These are phyloP conservation scores for Poecilobothrus nobilitatus DNA, from an alignment of 2,888 invertebrate species.

Conservation along the genomic window DNA sequence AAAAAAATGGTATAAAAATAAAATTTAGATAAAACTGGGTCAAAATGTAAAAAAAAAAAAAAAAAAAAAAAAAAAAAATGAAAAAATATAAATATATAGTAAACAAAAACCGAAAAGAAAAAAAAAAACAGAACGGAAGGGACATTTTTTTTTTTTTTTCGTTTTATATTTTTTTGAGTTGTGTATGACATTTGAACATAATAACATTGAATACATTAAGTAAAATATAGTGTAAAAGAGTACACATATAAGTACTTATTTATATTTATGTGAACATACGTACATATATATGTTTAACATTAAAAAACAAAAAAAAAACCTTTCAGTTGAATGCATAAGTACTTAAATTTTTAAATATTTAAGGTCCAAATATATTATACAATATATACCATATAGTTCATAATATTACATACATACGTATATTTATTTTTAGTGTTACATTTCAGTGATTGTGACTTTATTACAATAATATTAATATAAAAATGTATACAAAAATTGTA, in stretches of 20 bases:
- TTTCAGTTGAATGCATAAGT: not conserved
- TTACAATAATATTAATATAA: not conserved
- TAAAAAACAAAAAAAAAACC: not conserved
- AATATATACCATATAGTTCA: no score
- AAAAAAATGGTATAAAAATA: not conserved
- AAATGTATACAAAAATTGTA: no score
- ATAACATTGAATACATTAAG: not conserved
- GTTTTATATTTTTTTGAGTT: no score
- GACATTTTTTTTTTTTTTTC: not conserved
- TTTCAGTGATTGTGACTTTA: not conserved
- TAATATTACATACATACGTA: no score
- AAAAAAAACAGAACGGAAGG: conserved; percentile 1
- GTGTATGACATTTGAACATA: not conserved
- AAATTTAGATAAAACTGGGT: not conserved
- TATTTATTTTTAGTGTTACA: not conserved
- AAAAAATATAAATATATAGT: not conserved
- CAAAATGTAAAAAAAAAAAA: not conserved
- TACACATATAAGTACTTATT: not conserved
- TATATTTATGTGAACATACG: not conserved
- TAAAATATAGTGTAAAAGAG: not conserved
- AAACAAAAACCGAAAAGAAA: not conserved
- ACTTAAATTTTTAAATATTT: not conserved
- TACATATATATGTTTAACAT: not conserved
- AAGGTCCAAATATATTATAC: not conserved
- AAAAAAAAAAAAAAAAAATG: not conserved